Percentiles rank a stretch among this genome's conserved stretches.
phyloP scores from a whole-genome alignment of 2,113 vertebrate genomes.

The Blennius ocellaris region DNA sequence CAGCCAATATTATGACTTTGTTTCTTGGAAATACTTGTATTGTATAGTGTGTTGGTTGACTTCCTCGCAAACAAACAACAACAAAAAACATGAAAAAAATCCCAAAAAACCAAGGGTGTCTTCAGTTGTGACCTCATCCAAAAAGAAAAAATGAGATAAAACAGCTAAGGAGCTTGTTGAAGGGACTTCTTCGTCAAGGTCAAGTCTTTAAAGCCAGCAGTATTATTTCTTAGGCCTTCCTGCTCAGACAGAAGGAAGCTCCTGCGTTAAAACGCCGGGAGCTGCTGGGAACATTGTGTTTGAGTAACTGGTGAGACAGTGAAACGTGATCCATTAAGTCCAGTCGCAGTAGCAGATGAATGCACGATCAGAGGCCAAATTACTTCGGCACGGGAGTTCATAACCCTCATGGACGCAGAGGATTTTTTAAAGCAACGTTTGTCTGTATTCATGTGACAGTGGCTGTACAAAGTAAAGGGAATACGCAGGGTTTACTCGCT shows the following conservation, averaged over 20 bases:
- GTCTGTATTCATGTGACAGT: too few relatives aligned
- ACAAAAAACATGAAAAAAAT: too few relatives aligned
- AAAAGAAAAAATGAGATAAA: too few relatives aligned
- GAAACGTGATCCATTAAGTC: neutral
- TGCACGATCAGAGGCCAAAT: constrained; percentile 19
- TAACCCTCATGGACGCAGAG: neutral
- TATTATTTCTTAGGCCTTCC: neutral
- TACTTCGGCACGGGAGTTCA: neutral
- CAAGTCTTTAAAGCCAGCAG: neutral
- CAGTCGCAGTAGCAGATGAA: constrained; percentile 8
- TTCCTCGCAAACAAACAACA: too few relatives aligned
- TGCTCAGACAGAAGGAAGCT: neutral
- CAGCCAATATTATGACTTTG: too few relatives aligned
- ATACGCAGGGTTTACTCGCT: too few relatives aligned
- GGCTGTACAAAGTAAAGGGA: too few relatives aligned
- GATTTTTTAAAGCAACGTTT: constrained; percentile 3
- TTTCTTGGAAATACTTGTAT: too few relatives aligned
- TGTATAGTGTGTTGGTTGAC: too few relatives aligned
- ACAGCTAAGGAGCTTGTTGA: too few relatives aligned
- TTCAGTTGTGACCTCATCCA: too few relatives aligned
- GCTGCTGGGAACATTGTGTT: constrained; percentile 2
- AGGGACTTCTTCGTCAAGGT: neutral
- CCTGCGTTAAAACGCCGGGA: neutral
- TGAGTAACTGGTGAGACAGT: constrained; percentile 7
- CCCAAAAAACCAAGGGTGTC: too few relatives aligned